These are phyloP conservation scores for Halesus radiatus DNA, from an alignment of 1,140 invertebrate species.

Conservation along the genomic window DNA sequence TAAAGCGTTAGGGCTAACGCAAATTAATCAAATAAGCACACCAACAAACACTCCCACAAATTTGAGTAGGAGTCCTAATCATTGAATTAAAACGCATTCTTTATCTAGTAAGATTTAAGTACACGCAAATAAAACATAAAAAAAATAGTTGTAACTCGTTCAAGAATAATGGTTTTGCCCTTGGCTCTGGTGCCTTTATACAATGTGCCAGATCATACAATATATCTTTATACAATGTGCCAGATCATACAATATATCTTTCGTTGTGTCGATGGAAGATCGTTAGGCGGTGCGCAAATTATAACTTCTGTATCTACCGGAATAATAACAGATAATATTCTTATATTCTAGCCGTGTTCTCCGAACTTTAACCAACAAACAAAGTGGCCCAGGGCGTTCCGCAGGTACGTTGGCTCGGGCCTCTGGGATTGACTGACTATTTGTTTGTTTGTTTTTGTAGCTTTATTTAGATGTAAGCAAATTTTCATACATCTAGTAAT, in stretches of 20 bases:
- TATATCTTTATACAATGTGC: background rate
- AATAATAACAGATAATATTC: slow-evolving; percentile 18
- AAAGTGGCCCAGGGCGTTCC: background rate
- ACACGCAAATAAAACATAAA: background rate
- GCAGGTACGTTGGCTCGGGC: background rate
- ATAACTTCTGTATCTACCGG: background rate
- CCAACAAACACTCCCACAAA: background rate
- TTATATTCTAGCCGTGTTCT: slow-evolving; percentile 1
- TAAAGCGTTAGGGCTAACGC: background rate
- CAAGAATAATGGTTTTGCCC: background rate
- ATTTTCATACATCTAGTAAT: too few species aligned
- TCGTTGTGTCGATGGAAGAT: slow-evolving; percentile 1
- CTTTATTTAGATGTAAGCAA: too few species aligned
- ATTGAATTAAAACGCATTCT: background rate
- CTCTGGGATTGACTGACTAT: background rate
- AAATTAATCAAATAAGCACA: background rate
- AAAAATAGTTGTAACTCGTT: background rate
- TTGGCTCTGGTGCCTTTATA: background rate
- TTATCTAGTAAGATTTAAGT: background rate
- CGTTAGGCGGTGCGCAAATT: background rate
- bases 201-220: slow-evolving; percentile 1
- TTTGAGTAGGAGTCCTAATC: background rate
- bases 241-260: background rate
- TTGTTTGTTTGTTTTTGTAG: too few species aligned
- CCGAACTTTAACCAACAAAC: slow-evolving; percentile 8